A percentile compares a stretch with the other conserved stretches of the same genome.
Conservation (phyloP, 2,888 invertebrate species). For the Anarsia innoxiella region DNA sequence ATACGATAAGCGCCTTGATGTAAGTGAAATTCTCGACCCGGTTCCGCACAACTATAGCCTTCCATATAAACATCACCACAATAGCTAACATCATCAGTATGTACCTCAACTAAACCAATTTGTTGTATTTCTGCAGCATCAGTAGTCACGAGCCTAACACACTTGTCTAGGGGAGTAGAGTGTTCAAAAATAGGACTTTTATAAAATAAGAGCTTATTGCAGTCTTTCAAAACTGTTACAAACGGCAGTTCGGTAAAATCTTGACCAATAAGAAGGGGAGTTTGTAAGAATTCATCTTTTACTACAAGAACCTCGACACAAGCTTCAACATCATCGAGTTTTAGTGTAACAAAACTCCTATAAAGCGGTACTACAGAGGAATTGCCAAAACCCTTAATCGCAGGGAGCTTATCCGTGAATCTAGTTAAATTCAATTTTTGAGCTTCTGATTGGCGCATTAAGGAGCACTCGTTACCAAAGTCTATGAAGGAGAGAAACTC, state of each 20-base stretch:
- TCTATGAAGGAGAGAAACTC: background rate
- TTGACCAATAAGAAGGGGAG: background rate
- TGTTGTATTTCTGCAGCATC: constrained; percentile 1
- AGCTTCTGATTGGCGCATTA: background rate
- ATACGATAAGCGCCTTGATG: constrained; percentile 15
- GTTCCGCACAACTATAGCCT: constrained; percentile 12
- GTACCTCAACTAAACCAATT: constrained; percentile 5
- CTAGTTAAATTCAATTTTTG: background rate
- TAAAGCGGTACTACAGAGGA: background rate
- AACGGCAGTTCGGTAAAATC: background rate
- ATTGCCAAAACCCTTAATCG: constrained; percentile 5
- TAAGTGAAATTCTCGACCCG: constrained; percentile 16
- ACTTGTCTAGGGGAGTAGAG: no score
- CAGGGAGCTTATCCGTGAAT: background rate
- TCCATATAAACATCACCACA: constrained; percentile 18
- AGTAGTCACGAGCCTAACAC: no score
- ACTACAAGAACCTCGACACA: background rate
- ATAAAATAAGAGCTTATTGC: background rate
- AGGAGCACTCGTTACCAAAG: constrained; percentile 3
- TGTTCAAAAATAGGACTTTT: no score
- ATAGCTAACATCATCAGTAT: constrained; percentile 5
- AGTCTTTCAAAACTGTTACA: background rate
- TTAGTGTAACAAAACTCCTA: background rate
- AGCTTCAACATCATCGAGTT: constrained; percentile 1
- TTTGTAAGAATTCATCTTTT: background rate